Conservation (phyloP, 2,888 invertebrate genomes). For the Pseudococcus viburni region DNA sequence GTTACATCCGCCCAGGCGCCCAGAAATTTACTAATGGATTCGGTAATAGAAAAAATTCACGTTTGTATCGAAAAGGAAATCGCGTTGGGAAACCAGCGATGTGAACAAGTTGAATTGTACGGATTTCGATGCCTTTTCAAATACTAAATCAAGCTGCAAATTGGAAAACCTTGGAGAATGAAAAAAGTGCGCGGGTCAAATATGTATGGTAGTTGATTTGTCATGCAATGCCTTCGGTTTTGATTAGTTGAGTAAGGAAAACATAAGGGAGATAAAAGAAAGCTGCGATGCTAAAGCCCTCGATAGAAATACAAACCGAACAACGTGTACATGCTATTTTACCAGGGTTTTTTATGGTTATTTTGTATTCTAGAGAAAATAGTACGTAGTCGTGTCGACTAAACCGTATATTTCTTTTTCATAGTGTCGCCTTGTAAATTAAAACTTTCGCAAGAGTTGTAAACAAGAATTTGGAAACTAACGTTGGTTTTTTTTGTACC, state of each 20-base stretch:
- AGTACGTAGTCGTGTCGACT: background rate
- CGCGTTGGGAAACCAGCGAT: background rate
- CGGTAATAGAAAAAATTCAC: background rate
- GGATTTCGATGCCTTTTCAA: constrained; percentile 20
- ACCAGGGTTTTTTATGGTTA: background rate
- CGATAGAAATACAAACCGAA: constrained; percentile 30
- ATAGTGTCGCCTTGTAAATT: constrained; percentile 40
- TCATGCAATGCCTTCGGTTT: constrained; percentile 16
- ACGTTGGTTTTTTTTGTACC: constrained; percentile 3
- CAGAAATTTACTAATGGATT: background rate
- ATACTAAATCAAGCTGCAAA: constrained; percentile 39
- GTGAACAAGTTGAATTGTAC: constrained; percentile 11
- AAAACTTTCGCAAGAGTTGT: constrained; percentile 43
- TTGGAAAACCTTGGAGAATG: background rate
- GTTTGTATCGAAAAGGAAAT: background rate
- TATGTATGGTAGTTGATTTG: background rate
- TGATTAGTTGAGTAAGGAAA: constrained; percentile 38
- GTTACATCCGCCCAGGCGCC: background rate
- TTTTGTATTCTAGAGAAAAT: constrained; percentile 47
- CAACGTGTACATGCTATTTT: background rate
- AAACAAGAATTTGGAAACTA: constrained; percentile 40
- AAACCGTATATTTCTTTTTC: constrained; percentile 37
- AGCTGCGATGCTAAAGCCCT: background rate
- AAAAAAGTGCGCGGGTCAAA: constrained; percentile 1
- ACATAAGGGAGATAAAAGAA: constrained; percentile 7